These are phyloP conservation scores for Leuciscus idus DNA, from an alignment of 2,113 vertebrate genomes.

Conservation along the genomic window DNA sequence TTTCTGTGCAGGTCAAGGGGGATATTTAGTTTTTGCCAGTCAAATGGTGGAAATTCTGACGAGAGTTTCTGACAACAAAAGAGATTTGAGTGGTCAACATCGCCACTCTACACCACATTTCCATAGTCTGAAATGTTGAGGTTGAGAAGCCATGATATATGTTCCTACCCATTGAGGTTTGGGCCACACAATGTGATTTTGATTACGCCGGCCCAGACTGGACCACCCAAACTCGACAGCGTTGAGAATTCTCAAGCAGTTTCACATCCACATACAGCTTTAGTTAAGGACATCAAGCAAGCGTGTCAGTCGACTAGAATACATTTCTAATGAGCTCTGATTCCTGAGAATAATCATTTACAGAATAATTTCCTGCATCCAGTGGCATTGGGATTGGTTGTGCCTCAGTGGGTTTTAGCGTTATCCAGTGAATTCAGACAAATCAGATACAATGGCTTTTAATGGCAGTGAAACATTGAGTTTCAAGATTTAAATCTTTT, in stretches of 20 bases:
- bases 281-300: not conserved
- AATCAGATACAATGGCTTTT: not conserved
- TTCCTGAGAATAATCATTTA: not conserved
- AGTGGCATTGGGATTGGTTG: not conserved
- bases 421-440: not conserved
- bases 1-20: constrained; percentile 16
- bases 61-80: constrained; percentile 47
- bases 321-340: not conserved
- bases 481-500: too few relatives aligned
- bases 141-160: constrained; percentile 45
- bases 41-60: constrained; percentile 31
- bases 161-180: constrained; percentile 59
- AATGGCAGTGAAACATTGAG: not conserved
- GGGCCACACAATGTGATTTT: constrained; percentile 71
- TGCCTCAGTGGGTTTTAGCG: not conserved
- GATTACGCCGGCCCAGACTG: constrained; percentile 64
- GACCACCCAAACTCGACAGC: constrained; percentile 66
- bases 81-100: constrained; percentile 62
- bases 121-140: constrained; percentile 59
- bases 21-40: constrained; percentile 44
- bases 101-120: constrained; percentile 65
- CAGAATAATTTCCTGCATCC: not conserved
- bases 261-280: not conserved
- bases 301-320: not conserved
- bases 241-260: not conserved